These are phyloP conservation scores for Atta cephalotes DNA, from an alignment of 1,140 invertebrate genomes.

Conservation along the genomic window DNA sequence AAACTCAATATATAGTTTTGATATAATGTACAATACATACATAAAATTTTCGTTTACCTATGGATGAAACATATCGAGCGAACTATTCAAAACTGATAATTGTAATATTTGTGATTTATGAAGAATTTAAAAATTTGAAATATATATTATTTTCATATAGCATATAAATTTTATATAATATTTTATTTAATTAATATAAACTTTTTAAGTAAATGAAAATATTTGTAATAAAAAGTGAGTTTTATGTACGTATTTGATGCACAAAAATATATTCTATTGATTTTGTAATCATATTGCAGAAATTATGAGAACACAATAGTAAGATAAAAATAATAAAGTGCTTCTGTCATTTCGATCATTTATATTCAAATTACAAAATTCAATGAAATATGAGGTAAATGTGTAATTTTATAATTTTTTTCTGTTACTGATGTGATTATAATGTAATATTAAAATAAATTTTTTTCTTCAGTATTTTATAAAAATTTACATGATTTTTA, in stretches of 20 bases:
- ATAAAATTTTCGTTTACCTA: background rate
- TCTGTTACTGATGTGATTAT: background rate
- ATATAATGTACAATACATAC: conserved; percentile 18
- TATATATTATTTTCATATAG: background rate
- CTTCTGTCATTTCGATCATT: background rate
- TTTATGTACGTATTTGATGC: background rate
- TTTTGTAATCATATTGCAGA: background rate
- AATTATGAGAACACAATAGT: background rate
- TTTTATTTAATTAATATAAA: background rate
- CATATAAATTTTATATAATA: background rate
- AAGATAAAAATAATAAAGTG: background rate
- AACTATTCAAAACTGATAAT: conserved; percentile 30
- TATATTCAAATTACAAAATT: background rate
- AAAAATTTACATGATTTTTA: conserved; percentile 32
- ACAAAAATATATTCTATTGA: conserved; percentile 26
- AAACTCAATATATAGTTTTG: conserved; percentile 8
- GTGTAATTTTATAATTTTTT: conserved; percentile 41
- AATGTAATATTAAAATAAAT: conserved; percentile 1
- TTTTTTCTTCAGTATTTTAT: background rate
- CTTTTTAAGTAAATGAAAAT: background rate
- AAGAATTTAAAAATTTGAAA: background rate
- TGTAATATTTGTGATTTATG: background rate
- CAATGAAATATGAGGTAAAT: background rate
- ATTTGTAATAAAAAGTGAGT: conserved; percentile 32
- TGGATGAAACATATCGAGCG: background rate